Base-by-base conservation (phyloP, 1,140 invertebrate species). In the Drosophila hydei region DNA sequence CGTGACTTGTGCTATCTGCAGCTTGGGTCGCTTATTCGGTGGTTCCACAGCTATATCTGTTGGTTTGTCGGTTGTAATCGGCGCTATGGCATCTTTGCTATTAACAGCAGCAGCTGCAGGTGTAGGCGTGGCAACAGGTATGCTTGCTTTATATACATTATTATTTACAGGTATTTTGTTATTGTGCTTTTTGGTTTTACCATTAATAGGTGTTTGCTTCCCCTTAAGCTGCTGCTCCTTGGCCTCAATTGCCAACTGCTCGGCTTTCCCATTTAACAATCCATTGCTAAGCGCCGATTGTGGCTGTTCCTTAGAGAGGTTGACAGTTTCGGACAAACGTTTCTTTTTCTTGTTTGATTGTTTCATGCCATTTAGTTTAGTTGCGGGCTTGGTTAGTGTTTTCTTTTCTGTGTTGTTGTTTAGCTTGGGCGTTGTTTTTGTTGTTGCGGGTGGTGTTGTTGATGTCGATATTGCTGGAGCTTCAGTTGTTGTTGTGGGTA, bases 311-410 rank as follows among this genome's bases (percentile, higher is more conserved):
- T n/a, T n/a, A n/a, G n/a, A n/a, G n/a, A n/a, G n/a, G n/a, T n/a
- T 50, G n/a, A 8, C 54, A 2, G 56, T 12, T 8, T 62, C 23
- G 12, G 48, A 2, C 12, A 23, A 14, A 2, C 21, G 43, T 16
- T 42, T 36, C 14, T 56, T 47, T 21, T 38, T 54, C 12, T 50
- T 43, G 16, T 12, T 38, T 30, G 23, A 47, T 7, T 72, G 61
- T 12, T 54, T 75, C 4, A 88, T 42, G 25, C 81, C 81, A 48
- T 85, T 88, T 3, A 83, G 51, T 33, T 85, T 88, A 9, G 21
- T 19, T 4, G 47, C n/a, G 18, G 38, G 16, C 40, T 64, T 71
- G 6, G 0, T 16, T 9, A 30, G 33, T 42, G 38, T 8, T 21
- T 65, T 21, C 16, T 42, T 27, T 4, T 27, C 1, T 11, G 38